phyloP scores from a whole-genome alignment of 1,140 invertebrate species.

The Parapsyche elsis region DNA sequence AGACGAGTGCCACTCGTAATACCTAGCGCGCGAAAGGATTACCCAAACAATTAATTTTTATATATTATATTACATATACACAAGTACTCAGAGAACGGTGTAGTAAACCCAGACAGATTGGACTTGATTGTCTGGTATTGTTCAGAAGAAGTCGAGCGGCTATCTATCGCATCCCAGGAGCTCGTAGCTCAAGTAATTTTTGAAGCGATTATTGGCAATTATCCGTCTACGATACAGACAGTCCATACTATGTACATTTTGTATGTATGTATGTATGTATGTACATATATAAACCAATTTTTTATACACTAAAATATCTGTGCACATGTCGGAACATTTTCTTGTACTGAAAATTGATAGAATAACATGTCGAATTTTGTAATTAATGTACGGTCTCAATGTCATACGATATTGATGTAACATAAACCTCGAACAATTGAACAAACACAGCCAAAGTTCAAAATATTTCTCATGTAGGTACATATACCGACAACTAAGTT shows the following conservation, averaged over 20 bases:
- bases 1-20: slow-evolving; percentile 25
- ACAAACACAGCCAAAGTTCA: no score
- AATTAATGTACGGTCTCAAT: no score
- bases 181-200: slow-evolving; percentile 36
- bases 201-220: slow-evolving; percentile 22
- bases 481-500: no score
- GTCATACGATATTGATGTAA: no score
- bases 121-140: slow-evolving; percentile 42
- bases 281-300: no score
- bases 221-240: background rate
- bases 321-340: no score
- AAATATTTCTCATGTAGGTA: no score
- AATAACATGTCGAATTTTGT: no score
- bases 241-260: background rate
- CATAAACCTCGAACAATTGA: no score
- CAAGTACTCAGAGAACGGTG: background rate
- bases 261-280: no score
- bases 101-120: slow-evolving; percentile 20
- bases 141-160: slow-evolving; percentile 34
- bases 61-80: background rate
- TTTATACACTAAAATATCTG: no score
- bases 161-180: slow-evolving; percentile 5
- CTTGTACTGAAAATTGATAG: no score
- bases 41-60: slow-evolving; percentile 14
- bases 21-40: slow-evolving; percentile 6